Evolutionary conservation across 2,113 vertebrate species (phyloP).

Genomic region (Eudyptes chrysolophus): DNA sequence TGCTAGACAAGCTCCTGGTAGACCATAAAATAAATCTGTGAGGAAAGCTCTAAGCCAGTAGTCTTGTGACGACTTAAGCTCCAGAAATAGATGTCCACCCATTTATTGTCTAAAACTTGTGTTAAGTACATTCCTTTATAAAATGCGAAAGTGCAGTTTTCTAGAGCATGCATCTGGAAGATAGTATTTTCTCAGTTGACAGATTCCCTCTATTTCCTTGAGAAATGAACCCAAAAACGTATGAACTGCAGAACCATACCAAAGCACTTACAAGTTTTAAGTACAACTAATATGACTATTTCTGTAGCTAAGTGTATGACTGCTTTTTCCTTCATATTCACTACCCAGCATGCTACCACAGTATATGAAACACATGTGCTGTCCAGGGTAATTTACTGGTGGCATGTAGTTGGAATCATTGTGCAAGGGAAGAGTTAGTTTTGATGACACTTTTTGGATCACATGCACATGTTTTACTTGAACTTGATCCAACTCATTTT

Average conservation of each 20-base stretch:
- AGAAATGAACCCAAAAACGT: neutral
- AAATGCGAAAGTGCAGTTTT: neutral
- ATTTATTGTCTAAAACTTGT: neutral
- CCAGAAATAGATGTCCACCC: neutral
- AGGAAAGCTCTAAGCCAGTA: neutral
- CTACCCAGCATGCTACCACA: neutral
- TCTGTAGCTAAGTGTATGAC: neutral
- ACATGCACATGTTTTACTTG: neutral
- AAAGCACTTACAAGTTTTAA: neutral
- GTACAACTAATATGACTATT: neutral
- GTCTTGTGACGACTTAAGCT: neutral
- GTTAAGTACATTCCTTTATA: neutral
- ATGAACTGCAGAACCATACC: neutral
- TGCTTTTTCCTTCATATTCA: neutral
- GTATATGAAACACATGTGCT: conserved; percentile 36
- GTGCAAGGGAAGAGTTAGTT: neutral
- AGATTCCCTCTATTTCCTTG: neutral
- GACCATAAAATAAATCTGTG: neutral
- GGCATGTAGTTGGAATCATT: neutral
- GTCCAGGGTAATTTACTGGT: conserved; percentile 9
- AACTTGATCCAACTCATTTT: neutral
- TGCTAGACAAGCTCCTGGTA: neutral
- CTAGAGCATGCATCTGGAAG: neutral
- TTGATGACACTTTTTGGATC: neutral
- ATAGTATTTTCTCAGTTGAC: neutral